phyloP scores from a whole-genome alignment of 1,140 invertebrate species.

The Apis florea region DNA sequence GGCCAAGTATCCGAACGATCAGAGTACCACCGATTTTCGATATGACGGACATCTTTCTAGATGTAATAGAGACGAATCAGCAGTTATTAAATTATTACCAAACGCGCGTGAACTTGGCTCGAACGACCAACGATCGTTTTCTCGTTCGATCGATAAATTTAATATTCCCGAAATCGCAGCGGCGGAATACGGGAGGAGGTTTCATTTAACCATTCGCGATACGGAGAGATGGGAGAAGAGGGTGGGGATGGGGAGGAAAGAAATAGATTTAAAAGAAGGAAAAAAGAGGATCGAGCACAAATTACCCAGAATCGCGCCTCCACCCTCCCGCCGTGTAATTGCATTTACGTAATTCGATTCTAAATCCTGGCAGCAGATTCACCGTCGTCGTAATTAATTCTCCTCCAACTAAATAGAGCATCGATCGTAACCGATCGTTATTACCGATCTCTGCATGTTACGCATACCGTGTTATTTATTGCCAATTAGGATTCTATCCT shows the following conservation, averaged over 20 bases:
- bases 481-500: conserved; percentile 57
- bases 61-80: no score
- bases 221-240: conserved; percentile 3
- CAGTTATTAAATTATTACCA: no score
- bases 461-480: conserved; percentile 60
- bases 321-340: conserved; percentile 36
- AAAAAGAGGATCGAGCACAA: conserved; percentile 18
- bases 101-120: no score
- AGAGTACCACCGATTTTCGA: no score
- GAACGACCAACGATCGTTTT: no score
- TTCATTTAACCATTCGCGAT: conserved; percentile 56
- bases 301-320: conserved; percentile 36
- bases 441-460: conserved; percentile 54
- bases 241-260: neutral
- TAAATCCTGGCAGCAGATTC: conserved; percentile 61
- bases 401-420: conserved; percentile 49
- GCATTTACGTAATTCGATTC: conserved; percentile 63
- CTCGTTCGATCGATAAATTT: neutral
- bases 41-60: no score
- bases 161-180: conserved; percentile 21
- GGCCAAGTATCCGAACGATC: neutral
- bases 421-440: conserved; percentile 46
- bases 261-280: neutral
- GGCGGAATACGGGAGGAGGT: conserved; percentile 23
- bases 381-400: conserved; percentile 61